A percentile compares a stretch with the other conserved stretches of the same genome.
Evolutionary conservation across 2,113 vertebrate genomes (phyloP).

Genomic region (Hippocampus abdominalis): DNA sequence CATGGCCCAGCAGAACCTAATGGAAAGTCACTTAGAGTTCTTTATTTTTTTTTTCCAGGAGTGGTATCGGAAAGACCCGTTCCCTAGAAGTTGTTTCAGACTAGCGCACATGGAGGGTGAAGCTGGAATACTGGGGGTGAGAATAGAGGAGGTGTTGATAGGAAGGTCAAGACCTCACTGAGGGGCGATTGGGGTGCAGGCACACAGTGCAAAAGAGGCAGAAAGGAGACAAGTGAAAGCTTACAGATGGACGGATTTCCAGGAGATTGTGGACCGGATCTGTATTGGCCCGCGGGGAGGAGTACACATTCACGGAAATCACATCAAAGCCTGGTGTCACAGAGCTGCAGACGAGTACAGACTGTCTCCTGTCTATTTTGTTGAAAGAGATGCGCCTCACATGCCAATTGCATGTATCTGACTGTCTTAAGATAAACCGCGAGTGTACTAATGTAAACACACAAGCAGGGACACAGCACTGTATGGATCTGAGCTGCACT

Average conservation of each 20-base stretch:
- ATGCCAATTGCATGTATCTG: slow-evolving; percentile 33
- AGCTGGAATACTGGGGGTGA: slow-evolving; percentile 34
- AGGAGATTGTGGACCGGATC: slow-evolving; percentile 62
- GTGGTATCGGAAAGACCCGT: slow-evolving; percentile 64
- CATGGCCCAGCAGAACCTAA: slow-evolving; percentile 73
- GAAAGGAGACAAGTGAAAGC: slow-evolving; percentile 47
- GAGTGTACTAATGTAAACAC: slow-evolving; percentile 49
- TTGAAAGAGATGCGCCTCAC: slow-evolving; percentile 73
- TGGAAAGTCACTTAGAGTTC: slow-evolving; percentile 74
- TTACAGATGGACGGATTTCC: slow-evolving; percentile 67
- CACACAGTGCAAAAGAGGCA: slow-evolving; percentile 34
- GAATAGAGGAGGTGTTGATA: slow-evolving; percentile 42
- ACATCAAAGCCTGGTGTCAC: slow-evolving; percentile 77
- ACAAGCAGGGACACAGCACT: not conserved
- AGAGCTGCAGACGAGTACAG: slow-evolving; percentile 72
- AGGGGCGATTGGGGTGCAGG: slow-evolving; percentile 26
- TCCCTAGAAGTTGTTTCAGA: slow-evolving; percentile 47
- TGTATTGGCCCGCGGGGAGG: slow-evolving; percentile 60
- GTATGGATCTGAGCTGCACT: not conserved
- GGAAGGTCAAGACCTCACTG: slow-evolving; percentile 29
- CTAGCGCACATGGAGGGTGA: slow-evolving; percentile 35
- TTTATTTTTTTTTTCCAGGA: slow-evolving; percentile 59
- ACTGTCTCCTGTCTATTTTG: slow-evolving; percentile 61
- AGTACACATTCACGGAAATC: slow-evolving; percentile 61
- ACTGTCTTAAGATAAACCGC: slow-evolving; percentile 38